Evolutionary conservation across 1,140 invertebrate species (phyloP), one percentile per base, ranked within the genome.

Genomic region (Adoxophyes honmai): DNA sequence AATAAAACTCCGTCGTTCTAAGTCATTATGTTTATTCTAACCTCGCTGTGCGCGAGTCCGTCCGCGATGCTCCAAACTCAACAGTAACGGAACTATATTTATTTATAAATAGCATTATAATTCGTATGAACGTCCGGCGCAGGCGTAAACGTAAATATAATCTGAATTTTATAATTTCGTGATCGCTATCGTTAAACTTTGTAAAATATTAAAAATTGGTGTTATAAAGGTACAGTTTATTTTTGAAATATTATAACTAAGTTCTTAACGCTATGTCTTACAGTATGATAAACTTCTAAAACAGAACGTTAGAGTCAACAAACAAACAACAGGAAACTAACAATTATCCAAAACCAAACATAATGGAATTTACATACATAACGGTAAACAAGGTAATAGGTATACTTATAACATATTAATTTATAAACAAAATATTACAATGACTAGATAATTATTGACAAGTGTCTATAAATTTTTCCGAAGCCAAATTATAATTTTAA

Each of bases 121-220:
- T 48, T 48, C 7, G 42, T 33, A 33, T 33, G 21, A 48, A 48
- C 6, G 28, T 21, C 5, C 6, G 6, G 42, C 18, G 21, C 34
- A 9, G 21, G 39, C 34, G 34, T 1, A 4, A 21, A 42, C 42
- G 16, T 48, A 33, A 48, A 11, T 28, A 28, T 33, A 48, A 28
- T 28, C 21, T 13, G 10, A 33, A 9, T 28, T 48, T 48, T 0
- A 48, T 48, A 28, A 0, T 48, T 48, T 33, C 21, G 42, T 48
- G 42, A 11, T 44, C 15, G n/a, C 11, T 48, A 16, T 21, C 42
- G 42, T 28, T 48, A 48, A 11, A 48, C 21, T 48, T 48, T 48
- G 21, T 48, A 48, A 48, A 48, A 21, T 48, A 5, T 48, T 21
- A 48, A 48, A 48, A 48, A 48, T 48, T 48, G 42, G 42, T 48